Conservation (phyloP, 2,797 vertebrate species). For the Danionella dracula region DNA sequence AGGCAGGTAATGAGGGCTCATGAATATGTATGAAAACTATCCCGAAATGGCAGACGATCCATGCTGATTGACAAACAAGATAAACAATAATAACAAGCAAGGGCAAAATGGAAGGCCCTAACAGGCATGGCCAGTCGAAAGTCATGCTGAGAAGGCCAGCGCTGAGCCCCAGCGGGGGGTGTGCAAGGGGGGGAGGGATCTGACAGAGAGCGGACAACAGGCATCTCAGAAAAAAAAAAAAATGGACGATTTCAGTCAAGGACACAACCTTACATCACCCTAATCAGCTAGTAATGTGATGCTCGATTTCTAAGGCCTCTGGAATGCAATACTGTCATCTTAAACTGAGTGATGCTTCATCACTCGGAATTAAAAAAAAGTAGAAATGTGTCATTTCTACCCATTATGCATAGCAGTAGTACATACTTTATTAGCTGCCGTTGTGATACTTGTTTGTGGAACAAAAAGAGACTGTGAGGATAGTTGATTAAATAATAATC, state of each 20-base stretch:
- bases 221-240: conserved; percentile 16
- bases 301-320: conserved; percentile 1
- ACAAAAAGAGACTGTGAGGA: background rate
- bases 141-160: conserved; percentile 57
- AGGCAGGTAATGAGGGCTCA: conserved; percentile 61
- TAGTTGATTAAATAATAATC: background rate
- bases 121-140: background rate
- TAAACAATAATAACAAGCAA: conserved; percentile 76
- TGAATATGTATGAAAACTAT: conserved; percentile 68
- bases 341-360: background rate
- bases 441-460: background rate
- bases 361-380: background rate
- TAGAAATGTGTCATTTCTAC: conserved; percentile 11
- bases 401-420: background rate
- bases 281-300: conserved; percentile 13
- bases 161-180: conserved; percentile 20
- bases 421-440: background rate
- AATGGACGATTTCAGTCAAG: conserved; percentile 8
- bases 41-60: conserved; percentile 50
- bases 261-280: conserved; percentile 20
- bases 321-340: conserved; percentile 5
- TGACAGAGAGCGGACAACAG: background rate
- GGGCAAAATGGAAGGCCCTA: conserved; percentile 52
- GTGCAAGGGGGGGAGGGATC: no score
- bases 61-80: conserved; percentile 73